phyloP scores from a whole-genome alignment of 1,140 invertebrate genomes.

The Macrocentrus cingulum region DNA sequence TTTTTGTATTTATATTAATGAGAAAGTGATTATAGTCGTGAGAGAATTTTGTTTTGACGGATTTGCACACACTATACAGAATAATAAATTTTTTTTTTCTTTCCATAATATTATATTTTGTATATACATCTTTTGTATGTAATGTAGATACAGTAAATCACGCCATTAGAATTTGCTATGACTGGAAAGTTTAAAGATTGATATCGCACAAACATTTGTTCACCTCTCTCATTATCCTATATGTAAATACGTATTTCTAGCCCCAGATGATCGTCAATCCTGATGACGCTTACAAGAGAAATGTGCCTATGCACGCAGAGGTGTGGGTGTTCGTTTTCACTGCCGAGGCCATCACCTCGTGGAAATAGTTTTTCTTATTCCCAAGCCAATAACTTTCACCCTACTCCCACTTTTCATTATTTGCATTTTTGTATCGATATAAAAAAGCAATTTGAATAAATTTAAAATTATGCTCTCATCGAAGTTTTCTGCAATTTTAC shows the following conservation, averaged over 20 bases:
- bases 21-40: too few relatives aligned
- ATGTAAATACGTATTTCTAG: conserved; percentile 1
- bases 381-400: conserved; percentile 15
- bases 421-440: neutral
- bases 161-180: too few relatives aligned
- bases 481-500: neutral
- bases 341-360: conserved; percentile 24
- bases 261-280: conserved; percentile 22
- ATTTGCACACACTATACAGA: too few relatives aligned
- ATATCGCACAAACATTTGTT: neutral
- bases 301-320: neutral
- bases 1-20: too few relatives aligned
- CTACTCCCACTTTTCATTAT: conserved; percentile 6
- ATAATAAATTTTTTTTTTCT: too few relatives aligned
- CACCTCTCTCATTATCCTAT: conserved; percentile 18
- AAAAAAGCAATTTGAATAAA: neutral
- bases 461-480: conserved; percentile 3
- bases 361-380: conserved; percentile 12
- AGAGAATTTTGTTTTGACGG: too few relatives aligned
- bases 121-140: too few relatives aligned
- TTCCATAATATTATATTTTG: too few relatives aligned
- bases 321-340: conserved; percentile 26
- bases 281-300: conserved; percentile 23
- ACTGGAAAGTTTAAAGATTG: too few relatives aligned
- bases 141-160: too few relatives aligned